Conservation (phyloP, 92 coral and sea anemone genomes). For the Zoanthus gigantus region DNA sequence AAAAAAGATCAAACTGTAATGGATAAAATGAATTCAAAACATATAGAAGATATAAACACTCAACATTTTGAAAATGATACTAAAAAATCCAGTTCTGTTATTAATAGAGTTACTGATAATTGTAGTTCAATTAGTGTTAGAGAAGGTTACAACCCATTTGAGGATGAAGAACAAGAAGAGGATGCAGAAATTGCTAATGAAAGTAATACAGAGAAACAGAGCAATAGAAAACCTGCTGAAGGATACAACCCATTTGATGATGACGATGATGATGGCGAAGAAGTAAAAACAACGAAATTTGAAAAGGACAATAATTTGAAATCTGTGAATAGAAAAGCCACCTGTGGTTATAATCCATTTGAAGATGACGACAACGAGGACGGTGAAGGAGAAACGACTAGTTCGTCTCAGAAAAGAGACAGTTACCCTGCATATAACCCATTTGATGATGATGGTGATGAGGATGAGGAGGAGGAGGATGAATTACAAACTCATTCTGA, state of each 20-base stretch:
- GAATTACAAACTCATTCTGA: not conserved
- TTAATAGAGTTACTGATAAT: not conserved
- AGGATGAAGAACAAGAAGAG: constrained; percentile 48
- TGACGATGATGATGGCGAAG: constrained; percentile 61
- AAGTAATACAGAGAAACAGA: constrained; percentile 40
- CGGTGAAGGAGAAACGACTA: constrained; percentile 13
- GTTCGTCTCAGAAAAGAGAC: constrained; percentile 33
- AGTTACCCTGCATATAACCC: constrained; percentile 72
- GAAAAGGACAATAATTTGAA: constrained; percentile 17
- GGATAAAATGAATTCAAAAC: constrained; percentile 30
- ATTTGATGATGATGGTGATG: constrained; percentile 66
- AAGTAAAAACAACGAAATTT: constrained; percentile 19
- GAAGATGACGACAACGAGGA: constrained; percentile 82
- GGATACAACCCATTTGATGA: constrained; percentile 66
- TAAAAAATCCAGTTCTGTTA: not conserved
- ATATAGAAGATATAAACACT: not conserved
- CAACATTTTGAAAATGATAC: not conserved
- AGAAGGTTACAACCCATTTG: constrained; percentile 79
- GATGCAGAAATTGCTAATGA: constrained; percentile 37
- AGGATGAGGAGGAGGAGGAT: not conserved
- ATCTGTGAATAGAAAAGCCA: constrained; percentile 33
- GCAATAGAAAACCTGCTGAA: constrained; percentile 30
- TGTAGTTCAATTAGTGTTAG: constrained; percentile 1
- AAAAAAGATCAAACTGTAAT: constrained; percentile 6
- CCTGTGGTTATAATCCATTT: constrained; percentile 84